Evolutionary conservation across 2,888 invertebrate species (phyloP).

Genomic region (Nesidiocoris tenuis): DNA sequence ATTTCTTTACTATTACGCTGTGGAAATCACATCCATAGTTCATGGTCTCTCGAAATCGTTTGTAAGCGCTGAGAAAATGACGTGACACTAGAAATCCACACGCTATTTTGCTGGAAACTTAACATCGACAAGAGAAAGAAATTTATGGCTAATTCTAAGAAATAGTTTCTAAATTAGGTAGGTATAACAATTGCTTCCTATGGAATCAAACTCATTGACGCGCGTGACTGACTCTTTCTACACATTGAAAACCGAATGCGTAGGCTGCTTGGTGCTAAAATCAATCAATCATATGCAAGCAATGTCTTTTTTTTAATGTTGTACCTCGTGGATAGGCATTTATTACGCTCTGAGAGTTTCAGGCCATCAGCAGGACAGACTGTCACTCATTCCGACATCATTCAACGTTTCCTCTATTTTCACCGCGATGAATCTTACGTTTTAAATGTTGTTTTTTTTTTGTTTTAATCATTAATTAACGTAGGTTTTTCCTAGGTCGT

Average conservation of each 20-base stretch:
- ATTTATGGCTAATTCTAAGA: background rate
- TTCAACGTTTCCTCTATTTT: background rate
- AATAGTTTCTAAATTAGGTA: background rate
- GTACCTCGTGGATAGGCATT: conserved; percentile 13
- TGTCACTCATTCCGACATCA: background rate
- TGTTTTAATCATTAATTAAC: no score
- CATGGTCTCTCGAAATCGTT: background rate
- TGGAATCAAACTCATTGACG: conserved; percentile 12
- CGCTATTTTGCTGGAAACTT: background rate
- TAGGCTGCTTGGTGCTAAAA: conserved; percentile 11
- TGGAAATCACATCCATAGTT: background rate
- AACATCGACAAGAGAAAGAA: background rate
- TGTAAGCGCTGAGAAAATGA: background rate
- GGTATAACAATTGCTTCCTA: background rate
- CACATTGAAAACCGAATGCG: conserved; percentile 13
- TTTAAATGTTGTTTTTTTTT: no score
- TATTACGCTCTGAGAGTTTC: background rate
- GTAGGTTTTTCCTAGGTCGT: no score
- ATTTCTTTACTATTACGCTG: conserved; percentile 1
- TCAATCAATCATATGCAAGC: conserved; percentile 21
- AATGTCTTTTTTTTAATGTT: background rate
- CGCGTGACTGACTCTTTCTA: background rate
- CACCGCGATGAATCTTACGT: no score
- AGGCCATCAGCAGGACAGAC: background rate
- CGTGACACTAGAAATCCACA: background rate